Conservation (phyloP, 1,140 invertebrate genomes). For the Drosophila equinoxialis region DNA sequence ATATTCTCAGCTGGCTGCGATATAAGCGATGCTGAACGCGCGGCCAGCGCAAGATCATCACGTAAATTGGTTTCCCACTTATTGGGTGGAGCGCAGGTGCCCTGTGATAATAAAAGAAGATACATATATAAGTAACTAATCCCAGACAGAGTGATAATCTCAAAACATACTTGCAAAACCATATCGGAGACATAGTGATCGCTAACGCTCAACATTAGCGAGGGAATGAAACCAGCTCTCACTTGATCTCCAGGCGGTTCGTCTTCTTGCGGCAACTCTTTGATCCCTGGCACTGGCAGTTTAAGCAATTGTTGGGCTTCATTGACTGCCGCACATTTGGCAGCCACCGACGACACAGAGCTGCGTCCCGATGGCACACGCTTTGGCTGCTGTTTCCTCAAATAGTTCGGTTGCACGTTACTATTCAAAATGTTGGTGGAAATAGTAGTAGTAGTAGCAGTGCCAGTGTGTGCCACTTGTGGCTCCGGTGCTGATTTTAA, state of each 20-base stretch:
- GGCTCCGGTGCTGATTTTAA: conserved; percentile 57
- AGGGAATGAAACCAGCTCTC: conserved; percentile 83
- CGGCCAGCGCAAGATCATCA: conserved; percentile 84
- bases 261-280: conserved; percentile 77
- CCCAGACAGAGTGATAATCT: background rate
- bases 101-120: conserved; percentile 34
- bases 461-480: background rate
- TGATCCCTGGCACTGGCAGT: conserved; percentile 72
- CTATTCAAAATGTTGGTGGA: conserved; percentile 20
- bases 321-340: conserved; percentile 75
- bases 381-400: conserved; percentile 59
- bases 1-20: conserved; percentile 90
- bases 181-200: conserved; percentile 91
- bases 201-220: conserved; percentile 86
- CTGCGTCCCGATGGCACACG: conserved; percentile 71
- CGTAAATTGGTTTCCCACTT: conserved; percentile 84
- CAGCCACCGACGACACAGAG: conserved; percentile 76
- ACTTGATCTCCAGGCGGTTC: conserved; percentile 69
- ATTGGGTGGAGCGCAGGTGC: conserved; percentile 82
- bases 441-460: conserved; percentile 2
- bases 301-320: conserved; percentile 70
- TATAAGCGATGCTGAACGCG: conserved; percentile 86
- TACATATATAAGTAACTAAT: background rate
- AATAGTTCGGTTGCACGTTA: conserved; percentile 36
- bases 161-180: conserved; percentile 86